Conservation (phyloP, 1,140 invertebrate species). For the Ruditapes philippinarum region DNA sequence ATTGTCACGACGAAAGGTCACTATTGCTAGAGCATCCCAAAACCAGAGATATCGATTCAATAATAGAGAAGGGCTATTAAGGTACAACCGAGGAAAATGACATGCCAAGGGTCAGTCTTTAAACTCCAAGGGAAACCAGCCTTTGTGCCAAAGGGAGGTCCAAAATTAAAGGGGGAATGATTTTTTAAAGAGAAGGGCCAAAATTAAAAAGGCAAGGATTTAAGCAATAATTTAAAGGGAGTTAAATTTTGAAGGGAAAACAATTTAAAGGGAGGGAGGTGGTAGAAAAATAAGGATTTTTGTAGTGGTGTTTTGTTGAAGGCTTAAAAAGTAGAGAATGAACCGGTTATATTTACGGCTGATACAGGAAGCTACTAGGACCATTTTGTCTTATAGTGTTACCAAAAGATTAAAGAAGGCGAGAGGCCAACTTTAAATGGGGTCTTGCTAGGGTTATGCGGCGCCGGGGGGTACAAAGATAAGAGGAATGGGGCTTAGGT, state of each 20-base stretch:
- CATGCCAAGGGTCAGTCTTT: background rate
- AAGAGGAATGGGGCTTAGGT: background rate
- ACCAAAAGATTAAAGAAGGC: background rate
- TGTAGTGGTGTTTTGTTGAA: background rate
- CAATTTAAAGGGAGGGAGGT: background rate
- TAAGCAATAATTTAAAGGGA: background rate
- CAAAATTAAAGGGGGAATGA: background rate
- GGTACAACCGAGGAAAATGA: background rate
- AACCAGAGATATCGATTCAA: background rate
- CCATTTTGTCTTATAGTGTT: conserved; percentile 37
- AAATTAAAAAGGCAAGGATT: background rate
- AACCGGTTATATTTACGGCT: conserved; percentile 14
- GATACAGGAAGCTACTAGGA: conserved; percentile 39
- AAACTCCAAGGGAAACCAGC: conserved; percentile 36
- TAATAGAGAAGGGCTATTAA: background rate
- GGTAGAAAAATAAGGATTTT: background rate
- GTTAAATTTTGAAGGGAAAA: background rate
- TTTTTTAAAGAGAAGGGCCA: background rate
- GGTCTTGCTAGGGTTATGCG: background rate
- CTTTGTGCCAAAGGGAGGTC: too few species aligned
- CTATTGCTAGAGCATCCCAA: background rate
- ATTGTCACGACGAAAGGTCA: too few species aligned
- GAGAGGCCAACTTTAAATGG: background rate
- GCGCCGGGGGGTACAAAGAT: conserved; percentile 2
- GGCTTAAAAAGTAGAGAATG: background rate